Evolutionary conservation across 2,113 vertebrate genomes (phyloP).

Genomic region (Gavialis gangeticus): DNA sequence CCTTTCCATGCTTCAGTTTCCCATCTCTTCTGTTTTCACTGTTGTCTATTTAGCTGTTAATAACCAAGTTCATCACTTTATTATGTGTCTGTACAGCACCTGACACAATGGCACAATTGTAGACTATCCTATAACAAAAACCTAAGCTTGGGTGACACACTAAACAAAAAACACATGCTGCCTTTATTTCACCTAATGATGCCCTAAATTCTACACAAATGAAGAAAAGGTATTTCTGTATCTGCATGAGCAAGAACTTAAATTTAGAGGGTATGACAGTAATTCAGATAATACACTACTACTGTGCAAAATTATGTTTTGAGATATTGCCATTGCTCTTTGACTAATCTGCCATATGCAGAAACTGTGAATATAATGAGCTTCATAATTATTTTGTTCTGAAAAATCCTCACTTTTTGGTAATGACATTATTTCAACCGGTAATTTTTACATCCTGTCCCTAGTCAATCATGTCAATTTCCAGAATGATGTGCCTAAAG

Average conservation of each 20-base stretch:
- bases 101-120: background rate
- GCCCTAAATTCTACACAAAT: slow-evolving; percentile 40
- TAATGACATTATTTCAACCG: slow-evolving; percentile 52
- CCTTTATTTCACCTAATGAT: background rate
- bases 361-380: slow-evolving; percentile 58
- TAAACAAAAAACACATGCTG: background rate
- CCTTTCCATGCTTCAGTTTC: background rate
- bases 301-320: slow-evolving; percentile 51
- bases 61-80: background rate
- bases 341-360: slow-evolving; percentile 59
- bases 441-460: slow-evolving; percentile 30
- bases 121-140: background rate
- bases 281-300: slow-evolving; percentile 49
- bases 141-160: background rate
- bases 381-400: slow-evolving; percentile 62
- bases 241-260: slow-evolving; percentile 20
- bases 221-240: slow-evolving; percentile 57
- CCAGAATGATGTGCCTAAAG: slow-evolving; percentile 24
- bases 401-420: slow-evolving; percentile 46
- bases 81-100: fast-evolving
- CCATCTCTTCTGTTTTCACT: background rate
- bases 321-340: slow-evolving; percentile 55
- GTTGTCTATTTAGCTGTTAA: background rate
- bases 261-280: slow-evolving; percentile 50
- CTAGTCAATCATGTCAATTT: slow-evolving; percentile 38